Percentiles rank a stretch among this genome's conserved stretches.
Evolutionary conservation across 2,888 invertebrate species (phyloP).

Genomic region (Aleiodes alternator): DNA sequence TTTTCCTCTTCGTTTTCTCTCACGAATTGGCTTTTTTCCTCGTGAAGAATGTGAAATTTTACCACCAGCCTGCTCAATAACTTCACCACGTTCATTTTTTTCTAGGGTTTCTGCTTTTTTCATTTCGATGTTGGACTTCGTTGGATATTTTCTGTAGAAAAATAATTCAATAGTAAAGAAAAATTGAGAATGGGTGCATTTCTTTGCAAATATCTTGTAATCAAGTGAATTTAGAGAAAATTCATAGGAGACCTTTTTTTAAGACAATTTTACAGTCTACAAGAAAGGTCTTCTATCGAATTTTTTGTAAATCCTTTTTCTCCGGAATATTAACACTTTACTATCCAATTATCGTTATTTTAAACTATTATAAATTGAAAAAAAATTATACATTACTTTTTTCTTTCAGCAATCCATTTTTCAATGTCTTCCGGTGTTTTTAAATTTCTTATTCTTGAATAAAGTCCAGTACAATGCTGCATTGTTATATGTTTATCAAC

Average conservation of each 20-base stretch:
- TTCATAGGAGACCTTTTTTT: too few relatives aligned
- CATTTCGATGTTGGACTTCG: conserved; percentile 82
- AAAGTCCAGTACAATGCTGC: conserved; percentile 91
- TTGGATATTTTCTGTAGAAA: conserved; percentile 82
- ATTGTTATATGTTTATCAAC: conserved; percentile 88
- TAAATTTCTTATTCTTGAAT: conserved; percentile 84
- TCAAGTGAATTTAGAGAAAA: too few relatives aligned
- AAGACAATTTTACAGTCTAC: not conserved
- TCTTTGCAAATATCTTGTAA: not conserved
- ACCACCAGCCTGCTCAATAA: conserved; percentile 76
- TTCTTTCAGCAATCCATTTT: conserved; percentile 90
- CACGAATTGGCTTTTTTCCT: conserved; percentile 68
- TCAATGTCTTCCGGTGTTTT: conserved; percentile 88
- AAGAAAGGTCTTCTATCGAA: too few relatives aligned
- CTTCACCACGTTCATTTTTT: conserved; percentile 85
- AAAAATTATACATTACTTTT: conserved; percentile 74
- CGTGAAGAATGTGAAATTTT: conserved; percentile 4
- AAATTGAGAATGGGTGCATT: too few relatives aligned
- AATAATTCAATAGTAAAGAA: conserved; percentile 13
- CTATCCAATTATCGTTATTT: not conserved
- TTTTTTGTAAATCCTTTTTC: too few relatives aligned
- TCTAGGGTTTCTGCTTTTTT: conserved; percentile 81
- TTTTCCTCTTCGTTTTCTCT: conserved; percentile 53
- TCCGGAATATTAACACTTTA: too few relatives aligned
- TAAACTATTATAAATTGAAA: not conserved